Base-by-base conservation (phyloP, 2,797 vertebrate genomes). In the Chaenodraco wilsoni region DNA sequence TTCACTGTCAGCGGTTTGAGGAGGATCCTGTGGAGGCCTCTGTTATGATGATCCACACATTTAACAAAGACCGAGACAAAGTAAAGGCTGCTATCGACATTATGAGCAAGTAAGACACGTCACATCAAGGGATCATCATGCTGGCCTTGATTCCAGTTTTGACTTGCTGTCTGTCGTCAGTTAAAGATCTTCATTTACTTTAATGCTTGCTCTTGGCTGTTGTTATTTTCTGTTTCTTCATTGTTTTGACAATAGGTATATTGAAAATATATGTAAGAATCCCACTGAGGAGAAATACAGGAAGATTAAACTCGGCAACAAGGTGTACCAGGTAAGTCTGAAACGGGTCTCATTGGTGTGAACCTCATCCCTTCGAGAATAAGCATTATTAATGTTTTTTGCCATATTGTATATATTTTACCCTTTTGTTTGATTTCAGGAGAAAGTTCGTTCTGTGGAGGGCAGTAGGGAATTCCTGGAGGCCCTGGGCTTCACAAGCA, bases 21-120 rank as follows among this genome's bases (percentile, higher is more conserved):
- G 91, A 95, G 2, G 96, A 99, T 60, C 94, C 93, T 0, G 92
- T 98, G 6, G 94, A 95, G 12, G 97, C 97, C 9, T 98, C 97
- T 8, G 91, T 99, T 79, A 97, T 99, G 98, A 97, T 97, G 96
- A 92, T 99, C 50, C 96, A 99, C 89, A 98, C 97, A 0, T 98
- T 98, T 88, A 99, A 97, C 84, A 97, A 94, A 89, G 97, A 99
- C 90, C 89, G 87, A 77, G 97, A 98, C 44, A 96, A 94, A 81
- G 96, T 98, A 19, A 98, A 95, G 41, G 80, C 89, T 12, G 96
- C 96, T 0, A 94, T 97, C 79, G 98, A 99, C 72, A 97, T 98
- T 78, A 95, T 98, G 8, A 96, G 96, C 93, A 99, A 96, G 97
- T 99, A 88, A 94, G 95, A 76, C 19, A 4, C 9, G 0, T n/a